phyloP scores from a whole-genome alignment of 2,113 vertebrate species.

The Desmodus rotundus region DNA sequence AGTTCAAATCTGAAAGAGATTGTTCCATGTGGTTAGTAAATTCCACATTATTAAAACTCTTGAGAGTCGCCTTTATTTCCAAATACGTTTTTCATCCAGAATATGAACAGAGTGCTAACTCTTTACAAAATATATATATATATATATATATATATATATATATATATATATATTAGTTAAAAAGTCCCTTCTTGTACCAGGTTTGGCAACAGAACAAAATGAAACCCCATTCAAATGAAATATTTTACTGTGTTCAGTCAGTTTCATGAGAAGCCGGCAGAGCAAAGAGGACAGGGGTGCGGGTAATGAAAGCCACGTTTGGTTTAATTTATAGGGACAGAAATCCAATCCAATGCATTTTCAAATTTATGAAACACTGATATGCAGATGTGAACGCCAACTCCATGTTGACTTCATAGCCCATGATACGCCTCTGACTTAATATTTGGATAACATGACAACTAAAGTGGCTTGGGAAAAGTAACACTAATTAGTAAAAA shows the following conservation, averaged over 20 bases:
- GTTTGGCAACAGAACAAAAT: neutral
- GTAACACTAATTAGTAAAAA: fast-evolving
- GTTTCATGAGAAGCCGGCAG: neutral
- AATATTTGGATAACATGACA: fast-evolving
- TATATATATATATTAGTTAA: no score
- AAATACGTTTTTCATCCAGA: neutral
- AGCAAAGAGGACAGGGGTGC: no score
- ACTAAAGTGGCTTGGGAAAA: neutral
- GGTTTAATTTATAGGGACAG: neutral
- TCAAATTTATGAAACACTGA: neutral
- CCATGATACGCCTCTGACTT: fast-evolving
- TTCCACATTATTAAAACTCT: neutral
- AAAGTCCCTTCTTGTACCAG: neutral
- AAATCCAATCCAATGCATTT: neutral
- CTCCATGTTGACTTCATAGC: neutral
- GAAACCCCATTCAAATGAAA: neutral
- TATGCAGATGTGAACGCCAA: neutral
- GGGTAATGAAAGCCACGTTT: fast-evolving
- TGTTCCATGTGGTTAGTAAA: neutral
- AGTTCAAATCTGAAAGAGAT: neutral
- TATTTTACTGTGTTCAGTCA: neutral
- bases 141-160: no score
- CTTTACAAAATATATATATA: no score
- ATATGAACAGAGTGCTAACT: neutral
- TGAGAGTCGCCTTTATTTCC: neutral